Evolutionary conservation across 1,140 invertebrate genomes (phyloP).

Genomic region (Magallana angulata): DNA sequence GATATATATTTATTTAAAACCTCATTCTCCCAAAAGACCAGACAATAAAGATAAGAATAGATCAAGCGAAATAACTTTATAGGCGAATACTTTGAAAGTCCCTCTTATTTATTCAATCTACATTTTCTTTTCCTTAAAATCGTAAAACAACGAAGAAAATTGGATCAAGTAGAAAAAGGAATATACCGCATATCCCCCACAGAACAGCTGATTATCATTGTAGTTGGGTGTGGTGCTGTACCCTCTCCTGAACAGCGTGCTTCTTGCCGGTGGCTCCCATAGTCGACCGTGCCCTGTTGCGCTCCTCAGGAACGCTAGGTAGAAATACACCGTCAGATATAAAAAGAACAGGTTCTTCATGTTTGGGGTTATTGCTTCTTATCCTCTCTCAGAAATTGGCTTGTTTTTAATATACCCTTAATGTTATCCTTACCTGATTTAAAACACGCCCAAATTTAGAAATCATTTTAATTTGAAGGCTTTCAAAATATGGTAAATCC

Average conservation of each 20-base stretch:
- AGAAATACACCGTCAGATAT: background rate
- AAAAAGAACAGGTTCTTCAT: background rate
- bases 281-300: constrained; percentile 86
- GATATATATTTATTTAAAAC: too few relatives aligned
- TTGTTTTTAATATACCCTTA: background rate
- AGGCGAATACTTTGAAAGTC: too few relatives aligned
- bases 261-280: constrained; percentile 93
- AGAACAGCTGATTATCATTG: constrained; percentile 91
- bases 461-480: background rate
- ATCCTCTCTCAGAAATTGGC: background rate
- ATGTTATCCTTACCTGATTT: background rate
- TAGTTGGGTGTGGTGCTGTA: constrained; percentile 94
- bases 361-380: background rate
- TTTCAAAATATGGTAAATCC: constrained; percentile 22
- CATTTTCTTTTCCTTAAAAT: too few relatives aligned
- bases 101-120: too few relatives aligned
- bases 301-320: background rate
- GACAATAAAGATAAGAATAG: too few relatives aligned
- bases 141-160: too few relatives aligned
- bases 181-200: constrained; percentile 86
- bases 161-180: background rate
- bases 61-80: too few relatives aligned
- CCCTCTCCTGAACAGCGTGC: constrained; percentile 95
- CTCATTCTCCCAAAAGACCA: too few relatives aligned
- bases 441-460: constrained; percentile 16